Base-by-base conservation (phyloP, 2,797 vertebrate species). In the Gallinago stenura region DNA sequence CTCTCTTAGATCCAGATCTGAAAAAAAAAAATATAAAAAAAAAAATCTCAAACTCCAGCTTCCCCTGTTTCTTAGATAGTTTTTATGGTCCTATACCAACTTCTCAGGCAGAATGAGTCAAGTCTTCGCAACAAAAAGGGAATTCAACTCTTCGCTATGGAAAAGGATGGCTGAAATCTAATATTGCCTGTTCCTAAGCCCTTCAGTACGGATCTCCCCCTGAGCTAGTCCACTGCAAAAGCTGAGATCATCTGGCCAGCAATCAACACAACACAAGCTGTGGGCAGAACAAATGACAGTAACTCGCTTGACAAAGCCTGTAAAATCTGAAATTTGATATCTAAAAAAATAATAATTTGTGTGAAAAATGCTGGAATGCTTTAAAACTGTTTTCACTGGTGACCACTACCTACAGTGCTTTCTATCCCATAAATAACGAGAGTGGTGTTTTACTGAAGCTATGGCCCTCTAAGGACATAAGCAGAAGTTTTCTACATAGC, bases 321-420 rank as follows among this genome's bases (percentile, higher is more conserved):
- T 31, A 77, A 92, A 91, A 82, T 66, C 75, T 70, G 68, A 85
- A 58, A 93, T 60, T 56, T 5, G 31, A 11, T 53, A 70, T 20
- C 25, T 46, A n/a, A 89, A 75, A 57, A 35, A 54, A 54, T 4
- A 66, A 31, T 30, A 31, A 58, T 9, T 9, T 20, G 13, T 24
- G 62, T 20, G 33, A 80, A 73, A 95, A 87, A 92, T 30, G 35
- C 25, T 85, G 84, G 75, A 95, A 90, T 80, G 64, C 70, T 93
- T 87, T 73, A n/a, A 57, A 80, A 75, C 24, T 53, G 22, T 84
- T 92, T 77, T 46, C 30, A 73, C 37, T 68, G 53, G 16, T 50
- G 50, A 80, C 30, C 25, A 56, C 57, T 53, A 83, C 30, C 28
- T 85, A 62, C 31, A 56, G 43, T 46, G 33, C 31, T 70, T 80